These are phyloP conservation scores for Lates calcarifer DNA, from an alignment of 2,113 vertebrate species.

Conservation along the genomic window DNA sequence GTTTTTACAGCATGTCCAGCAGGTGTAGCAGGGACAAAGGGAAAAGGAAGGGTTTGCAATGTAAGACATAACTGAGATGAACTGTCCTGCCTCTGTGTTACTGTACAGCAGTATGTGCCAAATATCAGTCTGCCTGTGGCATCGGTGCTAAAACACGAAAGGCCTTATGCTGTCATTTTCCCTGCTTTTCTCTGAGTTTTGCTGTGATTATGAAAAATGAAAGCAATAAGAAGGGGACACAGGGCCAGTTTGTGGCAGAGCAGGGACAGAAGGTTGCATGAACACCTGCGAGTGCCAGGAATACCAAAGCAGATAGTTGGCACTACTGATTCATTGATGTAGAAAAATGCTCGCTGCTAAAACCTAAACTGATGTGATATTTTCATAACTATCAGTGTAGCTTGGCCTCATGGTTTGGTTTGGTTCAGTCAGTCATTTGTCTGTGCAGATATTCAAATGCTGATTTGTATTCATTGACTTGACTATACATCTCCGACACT, in stretches of 20 bases:
- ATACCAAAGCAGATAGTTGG: constrained; percentile 26
- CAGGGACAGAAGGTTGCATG: constrained; percentile 13
- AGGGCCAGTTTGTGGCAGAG: background rate
- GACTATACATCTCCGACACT: background rate
- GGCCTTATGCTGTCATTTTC: constrained; percentile 6
- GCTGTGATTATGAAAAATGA: constrained; percentile 3
- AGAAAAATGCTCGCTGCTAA: background rate
- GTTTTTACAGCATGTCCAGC: constrained; percentile 12
- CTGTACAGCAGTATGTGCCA: constrained; percentile 37
- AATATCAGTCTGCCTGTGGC: constrained; percentile 38
- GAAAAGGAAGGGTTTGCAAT: constrained; percentile 16
- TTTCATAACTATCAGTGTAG: background rate
- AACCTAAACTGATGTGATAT: background rate
- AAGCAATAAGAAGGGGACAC: constrained; percentile 49
- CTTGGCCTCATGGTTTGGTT: background rate
- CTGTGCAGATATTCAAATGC: background rate
- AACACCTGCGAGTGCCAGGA: constrained; percentile 5
- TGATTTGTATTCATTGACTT: constrained; percentile 4
- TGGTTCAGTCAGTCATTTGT: background rate
- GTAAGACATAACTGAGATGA: constrained; percentile 9
- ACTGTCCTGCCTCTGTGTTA: constrained; percentile 22
- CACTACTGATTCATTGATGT: background rate
- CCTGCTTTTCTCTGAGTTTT: constrained; percentile 5
- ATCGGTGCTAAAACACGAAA: constrained; percentile 51
- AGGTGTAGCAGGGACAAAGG: constrained; percentile 6